Base-by-base conservation (phyloP, 2,888 invertebrate species). In the Diplolepis rosae region DNA sequence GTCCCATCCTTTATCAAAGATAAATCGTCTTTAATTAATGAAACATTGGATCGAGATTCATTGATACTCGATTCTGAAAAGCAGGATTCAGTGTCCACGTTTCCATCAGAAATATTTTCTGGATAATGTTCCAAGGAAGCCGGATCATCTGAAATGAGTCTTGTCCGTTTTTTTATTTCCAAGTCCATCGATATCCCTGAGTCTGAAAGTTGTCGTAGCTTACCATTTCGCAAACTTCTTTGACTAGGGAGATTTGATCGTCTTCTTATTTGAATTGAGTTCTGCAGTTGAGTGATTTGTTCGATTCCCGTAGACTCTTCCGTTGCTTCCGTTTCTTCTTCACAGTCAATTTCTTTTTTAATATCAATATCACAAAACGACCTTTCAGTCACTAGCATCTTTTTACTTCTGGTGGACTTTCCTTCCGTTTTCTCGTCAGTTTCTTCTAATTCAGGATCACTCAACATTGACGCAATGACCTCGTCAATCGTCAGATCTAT, bases 191-290 rank as follows among this genome's bases (percentile, higher is more conserved):
- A 75, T 7, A 82, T 74, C 0, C 79, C 80, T 1, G 83, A 83
- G 35, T 87, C 86, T 0, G 84, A 75, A 9, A 91, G 88, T 87
- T 92, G 93, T 69, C 93, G 90, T 54, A 92, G 91, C 83, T 93
- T 93, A 0, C 93, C 93, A 85, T 93, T 93, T 66, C 93, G 89
- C 69, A 93, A 89, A 73, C 92, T 91, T 76, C 93, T 91, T 28
- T 90, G 90, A 76, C 91, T 91, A 68, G 74, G 66, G 22, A 77
- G 68, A 54, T 76, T 78, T 22, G 80, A 75, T 42, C 83, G 82
- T 66, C 84, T 85, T 39, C 84, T 82, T 27, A 79, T 54, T 24
- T 83, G 81, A 35, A 80, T 76, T 6, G 78, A 68, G 24, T 52
- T 82, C 66, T 78, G 81, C 13, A 73, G 32, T 0, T 77, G 73